phyloP scores from a whole-genome alignment of 2,113 vertebrate genomes.

The Ptyas mucosa region DNA sequence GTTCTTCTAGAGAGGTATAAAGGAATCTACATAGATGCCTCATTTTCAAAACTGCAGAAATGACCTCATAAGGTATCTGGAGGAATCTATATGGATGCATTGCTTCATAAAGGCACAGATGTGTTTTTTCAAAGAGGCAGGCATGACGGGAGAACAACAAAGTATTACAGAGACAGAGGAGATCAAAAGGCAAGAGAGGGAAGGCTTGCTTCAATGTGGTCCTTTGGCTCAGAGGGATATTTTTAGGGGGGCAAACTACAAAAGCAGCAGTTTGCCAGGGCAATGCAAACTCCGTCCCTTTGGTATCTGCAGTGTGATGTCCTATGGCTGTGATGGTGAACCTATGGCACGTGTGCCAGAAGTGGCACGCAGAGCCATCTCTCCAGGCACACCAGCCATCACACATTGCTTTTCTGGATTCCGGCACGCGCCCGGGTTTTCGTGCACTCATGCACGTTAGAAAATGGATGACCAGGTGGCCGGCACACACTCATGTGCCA shows the following conservation, averaged over 20 bases:
- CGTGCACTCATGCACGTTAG: too few relatives aligned
- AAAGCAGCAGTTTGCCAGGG: background rate
- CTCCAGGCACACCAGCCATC: too few relatives aligned
- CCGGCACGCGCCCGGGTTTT: too few relatives aligned
- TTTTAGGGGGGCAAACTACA: background rate
- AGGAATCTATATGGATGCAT: background rate
- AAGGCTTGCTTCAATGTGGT: background rate
- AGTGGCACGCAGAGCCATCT: too few relatives aligned
- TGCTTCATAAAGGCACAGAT: background rate
- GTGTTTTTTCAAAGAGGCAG: background rate
- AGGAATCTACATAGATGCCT: background rate
- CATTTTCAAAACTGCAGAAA: background rate
- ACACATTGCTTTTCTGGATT: too few relatives aligned
- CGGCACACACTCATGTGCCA: too few relatives aligned
- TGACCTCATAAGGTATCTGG: background rate
- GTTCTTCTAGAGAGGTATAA: background rate
- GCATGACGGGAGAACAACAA: background rate
- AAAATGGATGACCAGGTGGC: too few relatives aligned
- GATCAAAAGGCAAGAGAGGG: background rate
- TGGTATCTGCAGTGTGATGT: background rate
- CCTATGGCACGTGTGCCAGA: too few relatives aligned
- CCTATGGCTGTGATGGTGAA: accelerated
- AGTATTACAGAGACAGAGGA: background rate
- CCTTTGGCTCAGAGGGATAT: background rate
- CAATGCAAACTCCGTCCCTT: background rate